Evolutionary conservation across 2,113 vertebrate species (phyloP).

Genomic region (Raphicerus campestris): DNA sequence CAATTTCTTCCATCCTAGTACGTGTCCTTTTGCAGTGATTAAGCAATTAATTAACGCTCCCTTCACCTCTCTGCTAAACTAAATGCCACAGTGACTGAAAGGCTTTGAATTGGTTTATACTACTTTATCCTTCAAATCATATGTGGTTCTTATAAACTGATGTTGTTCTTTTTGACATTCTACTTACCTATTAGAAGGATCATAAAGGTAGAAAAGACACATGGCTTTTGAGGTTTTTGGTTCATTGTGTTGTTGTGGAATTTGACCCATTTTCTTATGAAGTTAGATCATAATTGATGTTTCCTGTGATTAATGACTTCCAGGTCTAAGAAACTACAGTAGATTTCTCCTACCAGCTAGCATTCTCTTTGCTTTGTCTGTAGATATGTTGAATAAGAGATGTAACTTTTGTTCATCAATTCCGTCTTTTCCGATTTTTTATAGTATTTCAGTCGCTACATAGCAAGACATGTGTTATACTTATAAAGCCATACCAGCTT

Average conservation of each 20-base stretch:
- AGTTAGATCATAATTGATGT: not conserved
- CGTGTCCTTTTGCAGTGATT: slow-evolving; percentile 68
- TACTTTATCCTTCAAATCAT: not conserved
- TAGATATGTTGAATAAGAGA: not conserved
- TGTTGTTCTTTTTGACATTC: not conserved
- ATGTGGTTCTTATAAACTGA: not conserved
- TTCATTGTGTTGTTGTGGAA: not conserved
- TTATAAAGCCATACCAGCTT: not conserved
- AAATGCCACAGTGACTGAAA: slow-evolving; percentile 18
- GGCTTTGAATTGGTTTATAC: slow-evolving; percentile 27
- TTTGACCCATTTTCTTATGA: not conserved
- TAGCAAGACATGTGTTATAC: not conserved
- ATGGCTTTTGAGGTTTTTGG: not conserved
- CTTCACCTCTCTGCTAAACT: slow-evolving; percentile 36
- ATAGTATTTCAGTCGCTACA: not conserved
- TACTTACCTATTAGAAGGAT: not conserved
- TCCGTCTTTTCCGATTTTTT: not conserved
- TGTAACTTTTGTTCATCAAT: not conserved
- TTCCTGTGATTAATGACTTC: not conserved
- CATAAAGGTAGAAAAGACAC: not conserved
- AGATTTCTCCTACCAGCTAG: not conserved
- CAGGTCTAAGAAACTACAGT: not conserved
- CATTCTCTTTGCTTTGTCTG: not conserved
- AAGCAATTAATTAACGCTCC: slow-evolving; percentile 64
- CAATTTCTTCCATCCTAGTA: slow-evolving; percentile 45